These are phyloP conservation scores for Bombus huntii DNA, from an alignment of 1,140 invertebrate genomes.

Conservation along the genomic window DNA sequence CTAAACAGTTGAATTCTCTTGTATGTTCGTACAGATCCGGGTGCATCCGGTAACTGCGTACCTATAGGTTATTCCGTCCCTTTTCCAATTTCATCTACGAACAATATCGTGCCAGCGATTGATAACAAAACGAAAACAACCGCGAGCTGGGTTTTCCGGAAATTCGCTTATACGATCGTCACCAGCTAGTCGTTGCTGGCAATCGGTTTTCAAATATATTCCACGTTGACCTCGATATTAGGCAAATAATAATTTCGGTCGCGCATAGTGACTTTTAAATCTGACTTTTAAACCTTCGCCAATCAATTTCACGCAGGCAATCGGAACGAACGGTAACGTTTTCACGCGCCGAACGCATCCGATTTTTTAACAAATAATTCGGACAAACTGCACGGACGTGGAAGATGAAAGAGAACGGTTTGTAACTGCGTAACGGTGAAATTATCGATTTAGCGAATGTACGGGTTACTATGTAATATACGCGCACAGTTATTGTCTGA, in stretches of 20 bases:
- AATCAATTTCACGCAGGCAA: background rate
- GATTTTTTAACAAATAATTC: background rate
- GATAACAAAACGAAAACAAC: conserved; percentile 33
- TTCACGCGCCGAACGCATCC: too few species aligned
- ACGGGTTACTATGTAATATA: too few species aligned
- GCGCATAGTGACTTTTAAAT: background rate
- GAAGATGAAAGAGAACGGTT: background rate
- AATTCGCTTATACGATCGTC: conserved; percentile 28
- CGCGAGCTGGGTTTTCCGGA: background rate
- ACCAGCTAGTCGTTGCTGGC: background rate
- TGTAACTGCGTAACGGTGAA: too few species aligned
- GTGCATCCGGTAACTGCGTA: background rate
- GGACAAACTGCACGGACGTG: background rate
- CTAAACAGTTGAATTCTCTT: conserved; percentile 44
- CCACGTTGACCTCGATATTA: background rate
- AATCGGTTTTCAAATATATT: conserved; percentile 9
- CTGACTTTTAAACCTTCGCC: too few species aligned
- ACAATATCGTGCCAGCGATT: conserved; percentile 5
- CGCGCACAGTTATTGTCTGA: too few species aligned
- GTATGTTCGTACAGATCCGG: background rate
- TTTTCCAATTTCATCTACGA: conserved; percentile 20
- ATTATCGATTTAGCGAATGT: too few species aligned
- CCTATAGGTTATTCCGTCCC: background rate
- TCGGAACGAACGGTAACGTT: too few species aligned
- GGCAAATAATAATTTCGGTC: background rate